phyloP scores from a whole-genome alignment of 1,140 invertebrate genomes.

The Mesaphorura yosii region DNA sequence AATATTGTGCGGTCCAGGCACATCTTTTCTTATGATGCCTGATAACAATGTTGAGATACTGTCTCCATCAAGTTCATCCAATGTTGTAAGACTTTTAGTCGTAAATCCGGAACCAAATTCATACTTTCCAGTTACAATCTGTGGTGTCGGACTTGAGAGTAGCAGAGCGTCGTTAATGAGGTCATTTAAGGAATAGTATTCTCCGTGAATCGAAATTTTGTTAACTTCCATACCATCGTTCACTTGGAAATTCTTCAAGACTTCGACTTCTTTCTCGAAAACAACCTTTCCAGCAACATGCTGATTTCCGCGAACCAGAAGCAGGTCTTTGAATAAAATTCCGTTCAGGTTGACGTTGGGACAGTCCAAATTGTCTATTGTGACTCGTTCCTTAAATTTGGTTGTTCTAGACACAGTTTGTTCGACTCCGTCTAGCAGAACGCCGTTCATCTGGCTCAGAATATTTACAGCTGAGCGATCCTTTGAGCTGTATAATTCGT shows the following conservation, averaged over 20 bases:
- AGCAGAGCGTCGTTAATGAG: background rate
- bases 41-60: background rate
- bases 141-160: background rate
- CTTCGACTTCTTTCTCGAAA: background rate
- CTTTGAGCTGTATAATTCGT: background rate
- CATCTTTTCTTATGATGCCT: constrained; percentile 1
- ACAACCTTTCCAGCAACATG: background rate
- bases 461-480: background rate
- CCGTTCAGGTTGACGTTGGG: background rate
- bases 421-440: constrained; percentile 2
- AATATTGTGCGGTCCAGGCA: background rate
- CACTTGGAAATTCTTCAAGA: background rate
- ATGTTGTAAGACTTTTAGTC: background rate
- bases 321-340: background rate
- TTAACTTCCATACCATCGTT: background rate
- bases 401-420: constrained; percentile 1
- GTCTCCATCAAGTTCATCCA: background rate
- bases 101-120: background rate
- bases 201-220: background rate
- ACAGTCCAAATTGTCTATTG: constrained; percentile 3
- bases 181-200: too few relatives aligned
- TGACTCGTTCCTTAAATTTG: background rate
- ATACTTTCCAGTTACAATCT: background rate
- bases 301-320: background rate
- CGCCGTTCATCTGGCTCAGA: background rate